These are phyloP conservation scores for Pongo pygmaeus DNA, from an alignment of 2,113 vertebrate genomes.

Conservation along the genomic window DNA sequence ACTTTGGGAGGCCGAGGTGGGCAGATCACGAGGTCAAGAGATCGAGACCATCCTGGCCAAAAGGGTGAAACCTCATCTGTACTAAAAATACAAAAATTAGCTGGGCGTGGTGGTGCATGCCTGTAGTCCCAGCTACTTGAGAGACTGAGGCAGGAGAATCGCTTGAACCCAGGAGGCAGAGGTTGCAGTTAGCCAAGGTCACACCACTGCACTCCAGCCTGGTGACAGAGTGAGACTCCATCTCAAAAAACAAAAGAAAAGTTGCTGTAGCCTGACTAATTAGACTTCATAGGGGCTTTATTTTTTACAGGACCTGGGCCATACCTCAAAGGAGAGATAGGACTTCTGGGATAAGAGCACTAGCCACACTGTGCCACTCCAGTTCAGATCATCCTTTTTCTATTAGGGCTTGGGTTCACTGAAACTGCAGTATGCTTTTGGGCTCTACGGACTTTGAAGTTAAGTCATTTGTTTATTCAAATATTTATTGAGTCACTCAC, in stretches of 20 bases:
- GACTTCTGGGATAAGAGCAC: neutral
- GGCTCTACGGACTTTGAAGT: neutral
- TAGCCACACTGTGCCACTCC: fast-evolving
- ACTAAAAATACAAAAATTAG: too few species aligned
- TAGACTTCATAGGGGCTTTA: neutral
- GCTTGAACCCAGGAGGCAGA: too few species aligned
- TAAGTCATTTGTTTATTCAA: neutral
- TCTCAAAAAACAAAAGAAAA: neutral
- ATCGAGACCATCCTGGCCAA: too few species aligned
- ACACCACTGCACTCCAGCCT: too few species aligned
- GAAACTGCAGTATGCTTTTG: neutral
- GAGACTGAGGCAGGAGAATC: too few species aligned
- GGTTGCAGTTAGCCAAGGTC: too few species aligned
- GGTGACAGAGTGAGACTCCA: too few species aligned
- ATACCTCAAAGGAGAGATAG: neutral
- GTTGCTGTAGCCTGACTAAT: neutral
- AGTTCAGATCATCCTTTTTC: neutral
- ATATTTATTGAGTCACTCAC: neutral
- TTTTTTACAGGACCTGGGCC: neutral
- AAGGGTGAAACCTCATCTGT: too few species aligned
- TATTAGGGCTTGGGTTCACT: neutral
- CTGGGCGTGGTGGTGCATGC: too few species aligned
- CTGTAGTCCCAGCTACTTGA: too few species aligned
- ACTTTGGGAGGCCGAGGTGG: too few species aligned
- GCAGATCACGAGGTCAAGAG: too few species aligned